Conservation (phyloP, 2,113 vertebrate species). For the Steatornis caripensis region DNA sequence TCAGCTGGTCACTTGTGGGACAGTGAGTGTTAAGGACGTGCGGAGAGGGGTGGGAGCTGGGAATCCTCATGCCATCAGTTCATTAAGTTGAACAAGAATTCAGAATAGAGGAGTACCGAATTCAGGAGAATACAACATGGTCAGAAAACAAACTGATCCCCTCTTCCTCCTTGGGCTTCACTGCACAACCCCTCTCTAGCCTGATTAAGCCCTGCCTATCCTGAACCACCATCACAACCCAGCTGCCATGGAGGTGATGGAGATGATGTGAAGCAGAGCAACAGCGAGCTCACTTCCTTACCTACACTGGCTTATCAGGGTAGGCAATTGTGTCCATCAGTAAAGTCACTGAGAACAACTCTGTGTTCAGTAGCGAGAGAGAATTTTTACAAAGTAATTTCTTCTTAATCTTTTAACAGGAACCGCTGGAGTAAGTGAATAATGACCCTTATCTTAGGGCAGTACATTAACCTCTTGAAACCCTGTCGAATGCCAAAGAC, state of each 20-base stretch:
- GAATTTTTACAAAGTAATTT: background rate
- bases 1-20: background rate
- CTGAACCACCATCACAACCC: background rate
- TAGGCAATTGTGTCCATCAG: background rate
- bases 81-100: background rate
- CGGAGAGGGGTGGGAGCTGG: background rate
- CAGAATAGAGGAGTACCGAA: background rate
- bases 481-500: background rate
- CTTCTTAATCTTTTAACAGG: background rate
- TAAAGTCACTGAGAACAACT: background rate
- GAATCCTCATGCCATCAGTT: background rate
- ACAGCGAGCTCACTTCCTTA: background rate
- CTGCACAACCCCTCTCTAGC: background rate
- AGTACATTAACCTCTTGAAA: background rate
- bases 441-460: background rate
- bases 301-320: background rate
- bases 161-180: background rate
- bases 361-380: background rate
- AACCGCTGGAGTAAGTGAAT: background rate
- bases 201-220: background rate
- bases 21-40: background rate
- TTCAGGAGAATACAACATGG: background rate
- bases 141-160: background rate
- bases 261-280: background rate
- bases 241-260: background rate